These are phyloP conservation scores for Cephus spinipes DNA, from an alignment of 2,888 invertebrate species.

Conservation along the genomic window DNA sequence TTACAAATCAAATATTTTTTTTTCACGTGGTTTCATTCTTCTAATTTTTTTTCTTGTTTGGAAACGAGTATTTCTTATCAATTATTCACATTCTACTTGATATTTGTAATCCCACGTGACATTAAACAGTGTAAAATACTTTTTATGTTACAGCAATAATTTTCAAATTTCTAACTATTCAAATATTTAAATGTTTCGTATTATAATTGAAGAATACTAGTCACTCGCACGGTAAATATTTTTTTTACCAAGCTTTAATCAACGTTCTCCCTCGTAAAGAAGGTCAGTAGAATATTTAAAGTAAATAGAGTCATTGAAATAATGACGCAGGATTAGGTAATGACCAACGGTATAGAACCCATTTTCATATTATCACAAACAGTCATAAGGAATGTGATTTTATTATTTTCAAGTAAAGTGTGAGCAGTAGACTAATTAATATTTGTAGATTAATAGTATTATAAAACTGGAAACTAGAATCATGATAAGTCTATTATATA, in stretches of 20 bases:
- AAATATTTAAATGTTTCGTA: not conserved
- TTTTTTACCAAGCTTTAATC: not conserved
- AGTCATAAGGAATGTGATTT: not conserved
- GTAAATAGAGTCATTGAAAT: not conserved
- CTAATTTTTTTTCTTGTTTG: not conserved
- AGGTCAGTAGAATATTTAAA: not conserved
- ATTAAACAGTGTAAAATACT: not conserved
- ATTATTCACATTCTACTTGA: not conserved
- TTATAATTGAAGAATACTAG: not conserved
- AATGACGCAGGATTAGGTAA: not conserved
- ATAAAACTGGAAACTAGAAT: not conserved
- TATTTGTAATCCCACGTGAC: not conserved
- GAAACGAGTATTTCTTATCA: not conserved
- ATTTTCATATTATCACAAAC: not conserved
- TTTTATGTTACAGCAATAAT: not conserved
- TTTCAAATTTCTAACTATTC: not conserved
- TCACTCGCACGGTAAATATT: not conserved
- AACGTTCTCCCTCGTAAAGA: not conserved
- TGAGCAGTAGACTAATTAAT: not conserved
- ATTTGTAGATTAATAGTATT: not conserved
- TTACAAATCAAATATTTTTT: not conserved
- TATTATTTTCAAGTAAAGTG: not conserved
- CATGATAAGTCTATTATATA: not conserved
- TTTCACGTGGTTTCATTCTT: not conserved
- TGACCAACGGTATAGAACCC: not conserved